Conservation (phyloP, 2,113 vertebrate species). For the Python bivittatus region DNA sequence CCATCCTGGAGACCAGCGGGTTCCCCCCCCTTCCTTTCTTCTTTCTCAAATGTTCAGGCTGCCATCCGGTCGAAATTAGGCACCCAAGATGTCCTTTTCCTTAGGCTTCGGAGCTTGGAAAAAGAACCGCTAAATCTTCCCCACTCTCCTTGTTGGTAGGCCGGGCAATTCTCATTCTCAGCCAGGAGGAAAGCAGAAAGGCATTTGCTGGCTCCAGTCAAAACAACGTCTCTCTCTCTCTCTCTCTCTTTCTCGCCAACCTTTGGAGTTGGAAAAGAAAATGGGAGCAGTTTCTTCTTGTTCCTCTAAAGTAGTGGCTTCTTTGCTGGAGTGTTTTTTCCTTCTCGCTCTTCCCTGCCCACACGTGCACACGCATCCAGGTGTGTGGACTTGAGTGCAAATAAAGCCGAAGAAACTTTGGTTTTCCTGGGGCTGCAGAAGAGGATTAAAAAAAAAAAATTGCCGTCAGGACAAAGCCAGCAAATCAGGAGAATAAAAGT, state of each 20-base stretch:
- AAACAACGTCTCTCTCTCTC: neutral
- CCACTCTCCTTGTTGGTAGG: neutral
- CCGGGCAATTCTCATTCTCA: neutral
- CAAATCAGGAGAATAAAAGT: neutral
- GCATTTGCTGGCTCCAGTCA: neutral
- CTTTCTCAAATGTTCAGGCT: neutral
- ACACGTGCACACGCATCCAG: neutral
- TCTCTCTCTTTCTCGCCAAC: neutral
- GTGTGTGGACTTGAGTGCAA: neutral
- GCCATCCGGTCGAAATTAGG: neutral
- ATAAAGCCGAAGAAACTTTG: neutral
- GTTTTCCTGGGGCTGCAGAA: slow-evolving; percentile 48
- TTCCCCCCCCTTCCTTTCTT: too few relatives aligned
- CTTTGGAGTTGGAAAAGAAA: neutral
- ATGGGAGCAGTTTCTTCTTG: neutral
- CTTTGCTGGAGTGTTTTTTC: neutral
- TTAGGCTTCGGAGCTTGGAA: accelerated
- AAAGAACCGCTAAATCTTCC: neutral
- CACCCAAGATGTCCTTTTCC: neutral
- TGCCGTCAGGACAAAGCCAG: neutral
- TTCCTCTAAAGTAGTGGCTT: neutral
- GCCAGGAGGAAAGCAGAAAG: accelerated
- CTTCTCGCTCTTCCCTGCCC: neutral
- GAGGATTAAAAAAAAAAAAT: neutral
- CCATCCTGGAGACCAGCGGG: slow-evolving; percentile 52